Percentiles rank a stretch among this genome's conserved stretches.
phyloP scores from a whole-genome alignment of 2,888 invertebrate species.

The Cosmopolites sordidus region DNA sequence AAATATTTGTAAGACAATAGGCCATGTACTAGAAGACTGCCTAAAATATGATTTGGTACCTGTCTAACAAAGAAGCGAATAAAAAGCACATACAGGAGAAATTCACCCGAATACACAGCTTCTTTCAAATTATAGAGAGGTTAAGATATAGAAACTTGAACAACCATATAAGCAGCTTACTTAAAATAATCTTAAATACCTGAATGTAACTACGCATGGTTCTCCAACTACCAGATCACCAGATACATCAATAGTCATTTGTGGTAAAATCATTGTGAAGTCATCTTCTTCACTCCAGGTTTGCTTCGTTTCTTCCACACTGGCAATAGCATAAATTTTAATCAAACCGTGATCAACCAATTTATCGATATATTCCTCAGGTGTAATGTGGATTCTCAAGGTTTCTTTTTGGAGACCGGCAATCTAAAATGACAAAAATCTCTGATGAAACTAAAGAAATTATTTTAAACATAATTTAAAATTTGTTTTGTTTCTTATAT shows the following conservation, averaged over 20 bases:
- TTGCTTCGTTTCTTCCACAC: conserved; percentile 76
- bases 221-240: conserved; percentile 49
- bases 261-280: conserved; percentile 73
- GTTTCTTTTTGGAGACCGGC: conserved; percentile 51
- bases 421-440: conserved; percentile 14
- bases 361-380: conserved; percentile 72
- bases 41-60: no score
- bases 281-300: conserved; percentile 81
- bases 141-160: not conserved
- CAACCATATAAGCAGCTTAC: no score
- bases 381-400: conserved; percentile 54
- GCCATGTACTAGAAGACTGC: no score
- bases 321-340: conserved; percentile 73
- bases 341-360: conserved; percentile 76
- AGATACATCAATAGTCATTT: conserved; percentile 58
- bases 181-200: conserved; percentile 34
- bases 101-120: no score
- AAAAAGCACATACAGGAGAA: no score
- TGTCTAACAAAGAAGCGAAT: no score
- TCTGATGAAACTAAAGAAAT: no score
- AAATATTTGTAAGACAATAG: no score
- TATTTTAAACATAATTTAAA: no score
- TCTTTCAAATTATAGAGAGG: no score
- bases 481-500: no score
- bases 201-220: conserved; percentile 52